phyloP scores from a whole-genome alignment of 2,797 vertebrate species.

The Alauda arvensis region DNA sequence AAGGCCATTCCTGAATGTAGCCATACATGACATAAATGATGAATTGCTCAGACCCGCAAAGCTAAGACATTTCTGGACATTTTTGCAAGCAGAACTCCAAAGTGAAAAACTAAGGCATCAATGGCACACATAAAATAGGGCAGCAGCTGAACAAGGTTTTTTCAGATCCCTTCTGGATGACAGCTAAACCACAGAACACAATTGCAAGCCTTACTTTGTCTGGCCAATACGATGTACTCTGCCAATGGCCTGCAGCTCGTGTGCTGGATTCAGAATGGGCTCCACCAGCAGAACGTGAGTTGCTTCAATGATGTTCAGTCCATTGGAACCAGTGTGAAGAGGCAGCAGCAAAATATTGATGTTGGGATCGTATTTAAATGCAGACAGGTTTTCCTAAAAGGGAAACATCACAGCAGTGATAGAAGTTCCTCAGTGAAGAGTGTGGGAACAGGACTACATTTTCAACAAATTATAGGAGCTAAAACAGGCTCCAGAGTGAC shows the following conservation, averaged over 20 bases:
- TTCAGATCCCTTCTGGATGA: neutral
- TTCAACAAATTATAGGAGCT: neutral
- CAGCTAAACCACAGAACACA: neutral
- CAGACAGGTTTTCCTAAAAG: slow-evolving; percentile 91
- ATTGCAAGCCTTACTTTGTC: slow-evolving; percentile 82
- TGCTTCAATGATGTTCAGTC: slow-evolving; percentile 96
- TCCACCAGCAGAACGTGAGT: slow-evolving; percentile 95
- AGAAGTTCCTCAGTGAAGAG: neutral
- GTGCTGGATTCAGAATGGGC: slow-evolving; percentile 94
- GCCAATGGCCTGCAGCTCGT: slow-evolving; percentile 96
- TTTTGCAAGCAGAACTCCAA: neutral
- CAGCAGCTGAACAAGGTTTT: neutral
- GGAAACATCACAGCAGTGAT: slow-evolving; percentile 40
- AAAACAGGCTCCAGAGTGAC: neutral
- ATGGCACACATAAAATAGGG: neutral
- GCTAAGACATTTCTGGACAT: neutral
- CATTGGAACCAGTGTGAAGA: slow-evolving; percentile 96
- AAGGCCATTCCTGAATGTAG: neutral
- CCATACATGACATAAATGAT: neutral
- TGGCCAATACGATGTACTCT: slow-evolving; percentile 97
- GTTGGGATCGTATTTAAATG: slow-evolving; percentile 92
- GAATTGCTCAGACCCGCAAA: neutral
- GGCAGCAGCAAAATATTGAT: slow-evolving; percentile 97
- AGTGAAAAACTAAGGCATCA: neutral
- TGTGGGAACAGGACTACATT: neutral